phyloP scores from a whole-genome alignment of 1,140 invertebrate genomes.

The Pogonognathellus flavescens region DNA sequence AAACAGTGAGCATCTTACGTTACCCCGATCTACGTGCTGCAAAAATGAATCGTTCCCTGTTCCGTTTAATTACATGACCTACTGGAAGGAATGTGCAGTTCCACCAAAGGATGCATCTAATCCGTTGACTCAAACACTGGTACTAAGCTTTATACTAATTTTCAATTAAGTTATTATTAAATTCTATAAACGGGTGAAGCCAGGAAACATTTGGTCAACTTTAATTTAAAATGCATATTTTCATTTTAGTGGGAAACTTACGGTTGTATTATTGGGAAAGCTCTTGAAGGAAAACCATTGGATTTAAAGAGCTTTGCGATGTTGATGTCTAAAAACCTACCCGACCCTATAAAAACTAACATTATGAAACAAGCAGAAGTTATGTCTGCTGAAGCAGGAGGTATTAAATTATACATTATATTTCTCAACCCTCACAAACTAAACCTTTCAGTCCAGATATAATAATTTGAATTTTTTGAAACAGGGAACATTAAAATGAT shows the following conservation, averaged over 20 bases:
- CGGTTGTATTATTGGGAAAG: constrained; percentile 12
- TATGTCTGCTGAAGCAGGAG: neutral
- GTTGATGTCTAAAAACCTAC: constrained; percentile 6
- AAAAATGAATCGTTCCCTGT: constrained; percentile 9
- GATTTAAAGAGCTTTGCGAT: constrained; percentile 34
- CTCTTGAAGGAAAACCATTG: constrained; percentile 9
- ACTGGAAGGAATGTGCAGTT: neutral
- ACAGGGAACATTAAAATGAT: constrained; percentile 9
- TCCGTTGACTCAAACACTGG: neutral
- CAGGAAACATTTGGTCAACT: neutral
- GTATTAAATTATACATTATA: neutral
- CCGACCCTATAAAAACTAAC: neutral
- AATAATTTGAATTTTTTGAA: neutral
- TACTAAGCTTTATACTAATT: neutral
- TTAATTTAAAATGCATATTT: neutral
- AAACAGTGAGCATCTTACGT: neutral
- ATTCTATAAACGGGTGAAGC: too few species aligned
- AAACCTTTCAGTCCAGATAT: too few species aligned
- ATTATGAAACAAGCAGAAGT: neutral
- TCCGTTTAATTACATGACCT: neutral
- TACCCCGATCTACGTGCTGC: constrained; percentile 20
- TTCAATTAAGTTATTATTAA: neutral
- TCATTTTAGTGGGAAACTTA: constrained; percentile 5
- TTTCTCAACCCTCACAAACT: neutral
- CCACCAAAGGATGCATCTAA: neutral